Base-by-base conservation (phyloP, 2,797 vertebrate species). In the Amblyraja radiata region DNA sequence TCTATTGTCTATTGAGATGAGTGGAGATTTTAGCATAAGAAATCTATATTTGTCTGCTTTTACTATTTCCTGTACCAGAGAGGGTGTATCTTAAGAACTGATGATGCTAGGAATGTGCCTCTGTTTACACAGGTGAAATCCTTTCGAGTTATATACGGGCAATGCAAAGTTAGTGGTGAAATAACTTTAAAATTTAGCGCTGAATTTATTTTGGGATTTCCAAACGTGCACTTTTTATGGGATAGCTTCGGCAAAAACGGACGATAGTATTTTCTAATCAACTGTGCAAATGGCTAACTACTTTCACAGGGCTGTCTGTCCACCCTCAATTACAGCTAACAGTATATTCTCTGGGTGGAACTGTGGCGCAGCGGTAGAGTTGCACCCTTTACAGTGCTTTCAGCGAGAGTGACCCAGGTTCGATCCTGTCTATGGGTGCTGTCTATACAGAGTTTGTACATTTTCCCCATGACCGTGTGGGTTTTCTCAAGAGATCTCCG, bases 71-170 rank as follows among this genome's bases (percentile, higher is more conserved):
- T 46, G 54, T 16, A 92, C 90, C 73, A 71, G 54, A 74, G 54
- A 16, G 23, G 21, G 90, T 54, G 28, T 58, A 92, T 54, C n/a
- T 88, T 88, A 39, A 74, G 76, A 92, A 92, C 71, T 0, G 76
- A 92, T 92, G 7, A 91, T 71, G 21, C 39, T 3, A 28, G 23
- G 90, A 92, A 92, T 74, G 71, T 92, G 71, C 25, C n/a, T 92
- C 46, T 76, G 76, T 92, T 92, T 76, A 74, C 90, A 58, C 71
- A 18, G 90, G 46, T n/a, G 46, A 74, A 74, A 58, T 92, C 14
- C 71, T 92, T 74, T 54, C 25, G 11, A 14, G 71, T 65, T 25
- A 39, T 21, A 46, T 46, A 25, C 23, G n/a, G 11, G 54, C 71
- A 92, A 74, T 1, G 54, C 54, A 25, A 46, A 16, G 36, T 76